A percentile compares a stretch with the other conserved stretches of the same genome.
Conservation (phyloP, 2,888 invertebrate genomes). For the Papilio demoleus region DNA sequence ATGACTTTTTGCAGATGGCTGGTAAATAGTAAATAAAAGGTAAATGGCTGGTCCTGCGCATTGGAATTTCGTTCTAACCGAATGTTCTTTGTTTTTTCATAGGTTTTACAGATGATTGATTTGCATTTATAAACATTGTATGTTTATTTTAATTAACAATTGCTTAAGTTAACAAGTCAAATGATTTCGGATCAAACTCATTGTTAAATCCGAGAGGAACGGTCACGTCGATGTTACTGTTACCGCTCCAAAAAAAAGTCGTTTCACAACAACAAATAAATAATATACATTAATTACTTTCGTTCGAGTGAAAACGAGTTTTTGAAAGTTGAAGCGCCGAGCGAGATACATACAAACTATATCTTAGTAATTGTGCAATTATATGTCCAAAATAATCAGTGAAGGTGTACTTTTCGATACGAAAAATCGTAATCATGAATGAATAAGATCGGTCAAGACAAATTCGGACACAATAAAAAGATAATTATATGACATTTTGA, state of each 20-base stretch:
- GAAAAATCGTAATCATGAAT: conserved; percentile 36
- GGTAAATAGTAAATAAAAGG: too few relatives aligned
- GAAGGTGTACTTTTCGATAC: conserved; percentile 26
- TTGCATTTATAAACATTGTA: too few relatives aligned
- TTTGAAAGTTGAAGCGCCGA: conserved; percentile 31
- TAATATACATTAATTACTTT: conserved; percentile 36
- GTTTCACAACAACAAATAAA: conserved; percentile 37
- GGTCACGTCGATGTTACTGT: conserved; percentile 11
- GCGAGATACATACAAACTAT: conserved; percentile 13
- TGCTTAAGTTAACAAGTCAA: too few relatives aligned
- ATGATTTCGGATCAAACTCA: too few relatives aligned
- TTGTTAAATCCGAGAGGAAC: conserved; percentile 5
- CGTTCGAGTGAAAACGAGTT: conserved; percentile 31
- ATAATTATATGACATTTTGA: conserved; percentile 30
- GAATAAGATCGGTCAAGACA: conserved; percentile 35
- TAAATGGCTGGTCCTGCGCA: too few relatives aligned
- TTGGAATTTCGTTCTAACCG: too few relatives aligned
- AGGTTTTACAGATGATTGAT: too few relatives aligned
- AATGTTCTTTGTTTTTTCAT: too few relatives aligned
- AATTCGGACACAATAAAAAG: conserved; percentile 30
- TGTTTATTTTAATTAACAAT: too few relatives aligned
- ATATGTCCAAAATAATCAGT: conserved; percentile 37
- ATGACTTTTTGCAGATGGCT: too few relatives aligned
- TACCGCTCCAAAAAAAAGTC: conserved; percentile 22
- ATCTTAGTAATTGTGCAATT: conserved; percentile 37